These are phyloP conservation scores for Acleris literana DNA, from an alignment of 2,888 invertebrate species.

Conservation along the genomic window DNA sequence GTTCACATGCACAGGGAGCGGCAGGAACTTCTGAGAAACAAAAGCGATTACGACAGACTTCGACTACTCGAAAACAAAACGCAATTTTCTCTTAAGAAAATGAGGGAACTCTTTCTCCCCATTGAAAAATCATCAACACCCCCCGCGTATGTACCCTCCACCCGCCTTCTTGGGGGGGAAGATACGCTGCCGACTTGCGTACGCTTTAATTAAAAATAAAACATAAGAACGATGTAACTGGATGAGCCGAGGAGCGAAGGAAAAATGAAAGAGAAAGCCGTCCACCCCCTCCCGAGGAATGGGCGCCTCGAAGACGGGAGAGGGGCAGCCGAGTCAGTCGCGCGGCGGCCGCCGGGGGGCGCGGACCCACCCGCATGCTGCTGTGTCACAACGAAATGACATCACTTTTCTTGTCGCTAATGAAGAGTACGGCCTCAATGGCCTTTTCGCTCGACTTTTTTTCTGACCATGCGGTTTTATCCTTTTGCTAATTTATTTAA, in stretches of 20 bases:
- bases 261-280: constrained; percentile 84
- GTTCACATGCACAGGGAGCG: constrained; percentile 72
- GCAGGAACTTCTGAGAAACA: constrained; percentile 76
- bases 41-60: constrained; percentile 84
- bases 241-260: constrained; percentile 84
- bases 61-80: constrained; percentile 84
- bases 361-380: constrained; percentile 69
- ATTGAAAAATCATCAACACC: constrained; percentile 84
- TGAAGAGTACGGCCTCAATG: constrained; percentile 79
- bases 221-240: constrained; percentile 85
- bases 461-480: constrained; percentile 56
- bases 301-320: constrained; percentile 52
- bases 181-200: constrained; percentile 83
- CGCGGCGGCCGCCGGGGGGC: constrained; percentile 72
- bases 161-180: constrained; percentile 65
- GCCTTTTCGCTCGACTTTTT: constrained; percentile 65
- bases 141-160: constrained; percentile 76
- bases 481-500: constrained; percentile 54
- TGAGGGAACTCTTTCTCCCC: constrained; percentile 84
- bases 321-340: constrained; percentile 74
- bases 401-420: constrained; percentile 83
- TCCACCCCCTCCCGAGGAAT: constrained; percentile 65
- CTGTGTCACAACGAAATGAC: constrained; percentile 80
- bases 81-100: constrained; percentile 84
- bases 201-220: constrained; percentile 85